Evolutionary conservation across 2,113 vertebrate genomes (phyloP), one percentile per base, ranked within the genome.

Genomic region (Prunella fulvescens): DNA sequence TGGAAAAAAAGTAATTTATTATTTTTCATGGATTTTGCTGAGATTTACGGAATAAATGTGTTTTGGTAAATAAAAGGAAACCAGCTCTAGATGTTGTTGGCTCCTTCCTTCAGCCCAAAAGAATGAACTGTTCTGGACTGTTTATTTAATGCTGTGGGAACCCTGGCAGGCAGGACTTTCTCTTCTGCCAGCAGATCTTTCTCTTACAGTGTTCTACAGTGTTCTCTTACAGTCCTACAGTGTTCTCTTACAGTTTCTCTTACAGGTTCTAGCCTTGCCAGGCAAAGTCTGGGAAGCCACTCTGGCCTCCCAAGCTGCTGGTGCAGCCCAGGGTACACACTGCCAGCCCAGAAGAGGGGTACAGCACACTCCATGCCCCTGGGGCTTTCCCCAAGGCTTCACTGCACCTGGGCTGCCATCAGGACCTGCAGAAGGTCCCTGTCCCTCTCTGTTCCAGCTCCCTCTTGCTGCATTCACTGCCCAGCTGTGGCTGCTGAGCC

Each of bases 311-410:
- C 23, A 39, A 9, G 35, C 14, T 73, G 39, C 51, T 44, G 67
- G 9, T 51, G n/a, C 19, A 22, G 14, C 56, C n/a, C 22, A 16
- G 56, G n/a, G 56, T 0, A 19, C 0, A 5, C 6, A 2, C 11
- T 78, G 58, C 33, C 57, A 66, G 8, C 23, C 24, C 19, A 14
- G 16, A 33, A 18, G 10, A 57, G 50, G 40, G 7, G 4, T 31
- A 26, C n/a, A 31, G 17, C 1, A 0, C 26, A 1, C 11, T 60
- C 35, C 40, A 19, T 40, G 28, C 11, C n/a, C 1, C 0, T 17
- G 58, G 18, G 5, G 3, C 18, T 64, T 67, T 78, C 19, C 24
- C 10, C 28, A 56, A 15, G 54, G 24, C 64, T 86, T 73, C 0
- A 0, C 54, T 82, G 35, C 33, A 19, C n/a, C 29, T 72, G n/a